Evolutionary conservation across 2,888 invertebrate species (phyloP).

Genomic region (Lasioglossum vierecki): DNA sequence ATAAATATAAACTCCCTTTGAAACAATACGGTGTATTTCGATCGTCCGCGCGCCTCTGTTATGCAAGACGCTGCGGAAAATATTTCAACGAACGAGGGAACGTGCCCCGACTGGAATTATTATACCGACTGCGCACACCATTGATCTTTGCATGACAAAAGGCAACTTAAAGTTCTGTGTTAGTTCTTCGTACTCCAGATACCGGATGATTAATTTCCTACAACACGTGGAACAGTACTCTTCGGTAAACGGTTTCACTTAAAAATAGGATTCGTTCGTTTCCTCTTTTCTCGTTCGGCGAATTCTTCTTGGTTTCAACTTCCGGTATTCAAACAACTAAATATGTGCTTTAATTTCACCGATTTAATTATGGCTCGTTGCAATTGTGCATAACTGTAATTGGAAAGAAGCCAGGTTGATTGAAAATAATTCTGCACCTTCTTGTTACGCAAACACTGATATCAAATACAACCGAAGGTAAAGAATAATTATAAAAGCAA

Average conservation of each 20-base stretch:
- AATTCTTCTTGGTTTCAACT: neutral
- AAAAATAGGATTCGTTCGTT: neutral
- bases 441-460: too few relatives aligned
- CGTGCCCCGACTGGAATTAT: slow-evolving; percentile 22
- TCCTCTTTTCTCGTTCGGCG: neutral
- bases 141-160: slow-evolving; percentile 20
- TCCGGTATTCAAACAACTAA: neutral
- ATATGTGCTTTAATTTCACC: too few relatives aligned
- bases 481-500: too few relatives aligned
- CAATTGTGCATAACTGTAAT: too few relatives aligned
- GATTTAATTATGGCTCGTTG: too few relatives aligned
- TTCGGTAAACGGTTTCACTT: neutral
- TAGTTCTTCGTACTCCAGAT: neutral
- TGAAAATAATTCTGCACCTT: too few relatives aligned
- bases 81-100: slow-evolving; percentile 29
- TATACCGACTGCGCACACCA: slow-evolving; percentile 37
- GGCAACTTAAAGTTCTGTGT: neutral
- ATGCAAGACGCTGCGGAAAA: slow-evolving; percentile 38
- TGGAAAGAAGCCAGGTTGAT: too few relatives aligned
- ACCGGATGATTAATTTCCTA: neutral
- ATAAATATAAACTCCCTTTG: slow-evolving; percentile 63
- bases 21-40: slow-evolving; percentile 64
- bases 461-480: too few relatives aligned
- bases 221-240: neutral
- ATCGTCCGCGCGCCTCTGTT: slow-evolving; percentile 47